These are phyloP conservation scores for Anisognathus igniventris DNA, from an alignment of 2,797 vertebrate species.

Conservation along the genomic window DNA sequence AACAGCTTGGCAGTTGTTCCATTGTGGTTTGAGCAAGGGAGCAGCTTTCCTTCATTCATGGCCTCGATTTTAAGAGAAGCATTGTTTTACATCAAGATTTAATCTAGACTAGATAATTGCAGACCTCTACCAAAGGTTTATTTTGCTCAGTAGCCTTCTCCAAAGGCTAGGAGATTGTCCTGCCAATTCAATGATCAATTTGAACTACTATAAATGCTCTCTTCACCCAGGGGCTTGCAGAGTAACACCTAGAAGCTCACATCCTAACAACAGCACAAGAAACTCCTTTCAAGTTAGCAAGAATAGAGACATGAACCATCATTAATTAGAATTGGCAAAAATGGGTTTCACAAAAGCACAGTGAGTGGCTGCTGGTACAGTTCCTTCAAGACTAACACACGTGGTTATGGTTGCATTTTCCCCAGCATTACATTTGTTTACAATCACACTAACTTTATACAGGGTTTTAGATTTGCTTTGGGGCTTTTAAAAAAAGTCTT, in stretches of 20 bases:
- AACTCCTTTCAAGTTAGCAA: neutral
- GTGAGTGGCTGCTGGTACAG: fast-evolving
- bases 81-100: neutral
- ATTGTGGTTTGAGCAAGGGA: fast-evolving
- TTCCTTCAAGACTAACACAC: no score
- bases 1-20: fast-evolving
- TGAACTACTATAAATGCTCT: neutral
- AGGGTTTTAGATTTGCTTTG: neutral
- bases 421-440: neutral
- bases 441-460: neutral
- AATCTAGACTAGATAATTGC: neutral
- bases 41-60: neutral
- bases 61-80: neutral
- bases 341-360: neutral
- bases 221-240: no score
- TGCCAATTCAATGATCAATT: neutral
- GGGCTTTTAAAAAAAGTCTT: neutral
- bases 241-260: neutral
- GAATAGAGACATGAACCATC: neutral
- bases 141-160: neutral
- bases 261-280: neutral
- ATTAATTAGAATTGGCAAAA: neutral
- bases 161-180: neutral
- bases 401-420: neutral
- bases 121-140: neutral